A percentile compares a stretch with the other conserved stretches of the same genome.
Conservation (phyloP, 1,140 invertebrate species). For the Drosophila leontia region DNA sequence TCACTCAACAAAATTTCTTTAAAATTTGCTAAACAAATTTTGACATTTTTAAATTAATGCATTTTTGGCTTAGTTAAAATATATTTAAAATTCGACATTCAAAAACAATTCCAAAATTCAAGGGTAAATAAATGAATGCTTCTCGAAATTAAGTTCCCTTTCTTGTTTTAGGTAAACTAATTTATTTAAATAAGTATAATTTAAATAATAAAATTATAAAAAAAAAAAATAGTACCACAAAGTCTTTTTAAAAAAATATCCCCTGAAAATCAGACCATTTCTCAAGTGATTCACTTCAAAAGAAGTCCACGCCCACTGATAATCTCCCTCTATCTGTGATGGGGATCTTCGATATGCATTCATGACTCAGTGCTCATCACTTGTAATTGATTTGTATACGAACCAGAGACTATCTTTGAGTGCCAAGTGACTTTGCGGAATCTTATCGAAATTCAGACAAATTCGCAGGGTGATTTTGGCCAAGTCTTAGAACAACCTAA, state of each 20-base stretch:
- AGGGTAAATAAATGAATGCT: too few relatives aligned
- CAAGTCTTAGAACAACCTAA: not conserved
- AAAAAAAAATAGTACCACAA: too few relatives aligned
- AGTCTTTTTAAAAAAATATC: too few relatives aligned
- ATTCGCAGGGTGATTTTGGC: not conserved
- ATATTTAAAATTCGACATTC: too few relatives aligned
- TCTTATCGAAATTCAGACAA: slow-evolving; percentile 14
- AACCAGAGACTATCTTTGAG: not conserved
- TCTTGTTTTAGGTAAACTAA: not conserved
- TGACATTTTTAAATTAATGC: too few relatives aligned
- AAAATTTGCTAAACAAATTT: too few relatives aligned
- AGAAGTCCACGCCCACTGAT: not conserved
- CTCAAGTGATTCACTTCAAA: not conserved
- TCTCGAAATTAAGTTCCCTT: not conserved
- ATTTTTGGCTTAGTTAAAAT: too few relatives aligned
- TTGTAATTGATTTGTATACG: not conserved
- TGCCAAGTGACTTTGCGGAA: not conserved
- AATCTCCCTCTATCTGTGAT: not conserved
- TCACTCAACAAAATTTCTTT: too few relatives aligned
- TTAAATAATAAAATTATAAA: too few relatives aligned
- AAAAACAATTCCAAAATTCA: too few relatives aligned
- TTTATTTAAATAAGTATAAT: not conserved
- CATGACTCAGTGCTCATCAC: not conserved
- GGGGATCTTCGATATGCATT: not conserved
- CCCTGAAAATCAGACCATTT: not conserved